Conservation (phyloP, 1,140 invertebrate genomes). For the Musca vetustissima region DNA sequence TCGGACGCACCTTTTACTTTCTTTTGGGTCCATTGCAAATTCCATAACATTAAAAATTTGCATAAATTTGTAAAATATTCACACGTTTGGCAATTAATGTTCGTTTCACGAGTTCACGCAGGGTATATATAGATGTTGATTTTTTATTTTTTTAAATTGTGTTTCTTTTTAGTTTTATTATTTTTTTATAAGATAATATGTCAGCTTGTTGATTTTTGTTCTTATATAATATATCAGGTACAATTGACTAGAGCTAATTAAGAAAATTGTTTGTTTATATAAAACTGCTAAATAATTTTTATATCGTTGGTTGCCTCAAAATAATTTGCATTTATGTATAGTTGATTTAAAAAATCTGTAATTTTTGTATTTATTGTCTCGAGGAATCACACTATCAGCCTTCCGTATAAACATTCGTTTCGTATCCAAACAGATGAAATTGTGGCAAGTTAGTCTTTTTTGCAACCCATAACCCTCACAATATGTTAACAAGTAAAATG, state of each 20-base stretch:
- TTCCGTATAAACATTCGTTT: too few relatives aligned
- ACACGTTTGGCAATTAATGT: constrained; percentile 45
- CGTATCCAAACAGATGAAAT: too few relatives aligned
- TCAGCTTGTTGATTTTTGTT: background rate
- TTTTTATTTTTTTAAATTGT: background rate
- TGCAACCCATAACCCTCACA: too few relatives aligned
- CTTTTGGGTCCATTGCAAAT: constrained; percentile 55
- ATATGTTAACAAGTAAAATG: too few relatives aligned
- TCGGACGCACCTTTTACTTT: constrained; percentile 48
- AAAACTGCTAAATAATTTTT: too few relatives aligned
- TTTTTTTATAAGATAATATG: too few relatives aligned
- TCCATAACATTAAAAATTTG: constrained; percentile 54
- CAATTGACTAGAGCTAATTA: background rate
- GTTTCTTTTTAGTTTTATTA: background rate
- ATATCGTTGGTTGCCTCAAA: too few relatives aligned
- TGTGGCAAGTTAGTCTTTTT: too few relatives aligned
- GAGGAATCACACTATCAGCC: too few relatives aligned
- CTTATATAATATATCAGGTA: background rate
- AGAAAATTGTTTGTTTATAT: background rate
- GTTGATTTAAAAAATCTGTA: too few relatives aligned
- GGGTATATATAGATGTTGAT: background rate
- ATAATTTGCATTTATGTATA: too few relatives aligned
- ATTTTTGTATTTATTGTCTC: too few relatives aligned
- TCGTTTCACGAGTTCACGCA: background rate
- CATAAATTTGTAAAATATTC: constrained; percentile 52